phyloP scores from a whole-genome alignment of 2,888 invertebrate species.

The Encarsia formosa region DNA sequence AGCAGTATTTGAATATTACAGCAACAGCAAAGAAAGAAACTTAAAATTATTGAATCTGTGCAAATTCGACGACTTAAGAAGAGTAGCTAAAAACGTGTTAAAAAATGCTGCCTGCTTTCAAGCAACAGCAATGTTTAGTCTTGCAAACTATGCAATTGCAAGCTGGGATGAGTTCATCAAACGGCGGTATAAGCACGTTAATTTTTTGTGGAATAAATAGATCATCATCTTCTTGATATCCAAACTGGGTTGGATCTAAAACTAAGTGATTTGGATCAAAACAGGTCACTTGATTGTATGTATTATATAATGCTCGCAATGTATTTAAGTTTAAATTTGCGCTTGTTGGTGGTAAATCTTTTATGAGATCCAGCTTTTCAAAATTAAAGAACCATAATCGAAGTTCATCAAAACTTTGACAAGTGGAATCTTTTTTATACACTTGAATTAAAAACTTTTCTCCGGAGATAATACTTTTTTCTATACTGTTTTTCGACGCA shows the following conservation, averaged over 20 bases:
- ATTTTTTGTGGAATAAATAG: background rate
- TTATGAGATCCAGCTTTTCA: background rate
- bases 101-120: no score
- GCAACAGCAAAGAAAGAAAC: no score
- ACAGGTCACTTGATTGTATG: background rate
- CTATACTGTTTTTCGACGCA: background rate
- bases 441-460: conserved; percentile 5
- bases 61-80: no score
- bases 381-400: background rate
- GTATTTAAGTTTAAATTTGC: background rate
- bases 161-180: conserved; percentile 2
- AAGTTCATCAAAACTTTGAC: background rate
- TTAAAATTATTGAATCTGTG: no score
- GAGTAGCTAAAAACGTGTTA: no score
- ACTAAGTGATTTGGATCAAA: background rate
- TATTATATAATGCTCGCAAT: conserved; percentile 1
- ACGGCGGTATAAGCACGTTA: background rate
- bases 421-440: background rate
- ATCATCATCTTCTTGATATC: background rate
- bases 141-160: background rate
- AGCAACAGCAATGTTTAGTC: no score
- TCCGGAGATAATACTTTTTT: no score
- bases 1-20: no score
- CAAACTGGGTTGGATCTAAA: background rate
- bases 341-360: conserved; percentile 1